Evolutionary conservation across 2,888 invertebrate genomes (phyloP).

Genomic region (Pegoplata infirma): DNA sequence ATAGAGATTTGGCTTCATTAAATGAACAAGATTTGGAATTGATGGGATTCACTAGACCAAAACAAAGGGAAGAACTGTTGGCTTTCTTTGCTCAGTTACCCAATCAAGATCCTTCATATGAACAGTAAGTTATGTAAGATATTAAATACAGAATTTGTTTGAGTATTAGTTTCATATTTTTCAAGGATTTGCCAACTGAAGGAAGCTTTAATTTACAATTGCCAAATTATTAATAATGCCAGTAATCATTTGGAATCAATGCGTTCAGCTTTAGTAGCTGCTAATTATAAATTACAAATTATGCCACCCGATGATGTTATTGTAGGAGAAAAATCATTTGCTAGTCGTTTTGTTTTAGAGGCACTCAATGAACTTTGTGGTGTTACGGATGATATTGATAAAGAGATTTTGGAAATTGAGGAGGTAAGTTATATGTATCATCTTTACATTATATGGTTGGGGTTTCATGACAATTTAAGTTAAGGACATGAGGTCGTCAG

Average conservation of each 20-base stretch:
- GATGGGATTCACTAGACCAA: constrained; percentile 69
- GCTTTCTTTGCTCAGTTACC: constrained; percentile 70
- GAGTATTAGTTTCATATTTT: constrained; percentile 20
- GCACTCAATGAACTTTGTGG: constrained; percentile 72
- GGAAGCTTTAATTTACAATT: constrained; percentile 69
- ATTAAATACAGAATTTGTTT: not conserved
- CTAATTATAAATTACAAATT: constrained; percentile 74
- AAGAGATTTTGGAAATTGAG: constrained; percentile 69
- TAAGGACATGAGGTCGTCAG: no score
- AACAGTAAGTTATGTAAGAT: constrained; percentile 65
- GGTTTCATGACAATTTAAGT: no score
- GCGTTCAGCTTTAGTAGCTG: constrained; percentile 72
- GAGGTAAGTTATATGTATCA: no score
- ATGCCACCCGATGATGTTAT: constrained; percentile 74
- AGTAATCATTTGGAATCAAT: constrained; percentile 71
- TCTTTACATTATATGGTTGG: no score
- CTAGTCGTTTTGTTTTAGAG: constrained; percentile 75
- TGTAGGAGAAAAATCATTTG: constrained; percentile 75
- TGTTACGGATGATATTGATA: constrained; percentile 70
- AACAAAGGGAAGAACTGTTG: constrained; percentile 69
- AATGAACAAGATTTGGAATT: constrained; percentile 70
- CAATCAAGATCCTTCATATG: constrained; percentile 72
- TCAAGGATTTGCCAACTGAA: constrained; percentile 65
- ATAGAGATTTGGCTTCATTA: constrained; percentile 72
- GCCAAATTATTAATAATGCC: constrained; percentile 70